Evolutionary conservation across 2,797 vertebrate genomes (phyloP), one percentile per base, ranked within the genome.

Genomic region (Myioborus melanocephalus): DNA sequence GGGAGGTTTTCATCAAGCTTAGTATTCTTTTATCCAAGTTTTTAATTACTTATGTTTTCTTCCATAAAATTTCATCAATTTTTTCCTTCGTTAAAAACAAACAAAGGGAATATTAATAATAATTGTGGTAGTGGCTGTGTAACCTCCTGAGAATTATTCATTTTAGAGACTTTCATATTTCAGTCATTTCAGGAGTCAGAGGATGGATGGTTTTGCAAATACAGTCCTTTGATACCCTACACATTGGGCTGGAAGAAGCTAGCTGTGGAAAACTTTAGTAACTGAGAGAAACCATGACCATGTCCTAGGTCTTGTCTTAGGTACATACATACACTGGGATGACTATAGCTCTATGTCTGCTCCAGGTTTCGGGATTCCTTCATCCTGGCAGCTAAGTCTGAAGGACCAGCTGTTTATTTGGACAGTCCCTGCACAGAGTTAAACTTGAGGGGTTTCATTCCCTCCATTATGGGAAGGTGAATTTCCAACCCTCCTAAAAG

Each of bases 11-110:
- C 17, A 80, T 80, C 68, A 89, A 56, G 49, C 61, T 86, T 87
- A 32, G 69, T 94, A 81, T 94, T 87, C 52, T 89, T 94, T 85
- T 66, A 83, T 71, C 44, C 2, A 5, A 27, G 39, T 81, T 91
- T 89, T 93, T 86, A 71, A 86, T 91, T 81, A 93, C 46, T 85
- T 61, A 14, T 70, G 30, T 83, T 93, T 80, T 75, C 53, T 78
- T 87, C 59, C 30, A 46, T 81, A 28, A 86, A 77, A 68, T 88
- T 32, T 91, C 35, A 90, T 89, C 34, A 61, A n/a, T 78, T 85
- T 88, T 35, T 71, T 83, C 26, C 18, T 68, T 85, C 57, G 85
- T 89, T 61, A 68, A 78, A 80, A 91, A 50, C 39, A 81, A 59
- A 47, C 46, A 47, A 83, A 83, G 64, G 0, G 0, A 77, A 70